A percentile compares a stretch with the other conserved stretches of the same genome.
Evolutionary conservation across 2,797 vertebrate genomes (phyloP).

Genomic region (Chromis chromis): DNA sequence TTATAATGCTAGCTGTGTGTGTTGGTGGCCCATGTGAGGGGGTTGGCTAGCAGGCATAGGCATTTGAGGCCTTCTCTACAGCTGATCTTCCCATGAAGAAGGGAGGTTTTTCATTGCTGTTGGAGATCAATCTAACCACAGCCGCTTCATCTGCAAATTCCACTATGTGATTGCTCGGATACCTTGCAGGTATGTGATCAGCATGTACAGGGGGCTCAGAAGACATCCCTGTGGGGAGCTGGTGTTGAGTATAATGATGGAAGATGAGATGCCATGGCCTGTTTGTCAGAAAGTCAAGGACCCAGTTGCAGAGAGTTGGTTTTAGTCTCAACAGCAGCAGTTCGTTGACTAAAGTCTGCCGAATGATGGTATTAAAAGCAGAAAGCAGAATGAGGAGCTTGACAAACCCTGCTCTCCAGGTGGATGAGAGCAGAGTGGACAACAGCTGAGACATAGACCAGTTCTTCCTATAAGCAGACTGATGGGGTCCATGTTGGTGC

Average conservation of each 20-base stretch:
- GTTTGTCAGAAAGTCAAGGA: background rate
- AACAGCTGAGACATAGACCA: background rate
- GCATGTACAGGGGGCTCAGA: too few species aligned
- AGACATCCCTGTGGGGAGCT: background rate
- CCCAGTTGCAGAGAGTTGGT: too few species aligned
- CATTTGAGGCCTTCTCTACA: background rate
- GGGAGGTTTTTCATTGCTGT: too few species aligned
- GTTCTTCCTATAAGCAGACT: background rate
- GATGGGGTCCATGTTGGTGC: background rate
- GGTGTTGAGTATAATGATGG: background rate
- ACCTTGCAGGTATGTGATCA: background rate
- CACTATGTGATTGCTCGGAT: too few species aligned
- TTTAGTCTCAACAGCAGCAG: background rate
- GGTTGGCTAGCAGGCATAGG: background rate
- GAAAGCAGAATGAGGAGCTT: background rate
- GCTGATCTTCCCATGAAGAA: background rate
- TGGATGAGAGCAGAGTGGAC: too few species aligned
- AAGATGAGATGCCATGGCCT: background rate
- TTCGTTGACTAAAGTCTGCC: too few species aligned
- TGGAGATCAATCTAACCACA: background rate
- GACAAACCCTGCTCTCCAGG: background rate
- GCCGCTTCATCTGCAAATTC: background rate
- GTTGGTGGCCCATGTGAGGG: background rate
- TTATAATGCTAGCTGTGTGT: background rate
- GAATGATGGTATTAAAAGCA: background rate